Percentiles rank a stretch among this genome's conserved stretches.
These are phyloP conservation scores for Egretta garzetta DNA, from an alignment of 2,113 vertebrate species.

Conservation along the genomic window DNA sequence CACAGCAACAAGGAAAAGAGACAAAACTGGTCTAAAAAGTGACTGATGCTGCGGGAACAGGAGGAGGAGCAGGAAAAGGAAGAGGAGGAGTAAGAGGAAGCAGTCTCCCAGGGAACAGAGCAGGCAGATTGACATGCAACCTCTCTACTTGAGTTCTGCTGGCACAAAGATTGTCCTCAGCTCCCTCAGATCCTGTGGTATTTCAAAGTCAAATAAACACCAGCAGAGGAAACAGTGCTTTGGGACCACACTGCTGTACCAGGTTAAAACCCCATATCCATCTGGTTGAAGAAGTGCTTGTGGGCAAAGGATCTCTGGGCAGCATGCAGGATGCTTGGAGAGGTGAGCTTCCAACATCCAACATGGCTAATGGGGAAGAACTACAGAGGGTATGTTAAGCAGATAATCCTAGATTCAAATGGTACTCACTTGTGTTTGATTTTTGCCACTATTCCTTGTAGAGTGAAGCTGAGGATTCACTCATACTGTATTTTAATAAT, in stretches of 20 bases:
- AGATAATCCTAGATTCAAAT: background rate
- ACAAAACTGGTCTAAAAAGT: background rate
- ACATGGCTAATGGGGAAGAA: background rate
- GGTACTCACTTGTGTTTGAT: background rate
- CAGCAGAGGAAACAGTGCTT: background rate
- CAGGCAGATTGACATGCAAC: background rate
- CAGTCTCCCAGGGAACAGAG: background rate
- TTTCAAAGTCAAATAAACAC: background rate
- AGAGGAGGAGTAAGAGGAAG: background rate
- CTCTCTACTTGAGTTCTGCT: background rate
- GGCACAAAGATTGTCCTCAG: background rate
- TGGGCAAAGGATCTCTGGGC: background rate
- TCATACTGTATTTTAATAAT: background rate
- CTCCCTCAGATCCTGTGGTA: too few species aligned
- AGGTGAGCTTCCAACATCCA: background rate
- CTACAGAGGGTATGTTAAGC: background rate
- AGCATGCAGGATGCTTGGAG: background rate
- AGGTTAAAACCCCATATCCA: background rate
- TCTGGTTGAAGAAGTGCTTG: background rate
- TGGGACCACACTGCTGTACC: too few species aligned
- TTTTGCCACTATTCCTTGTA: background rate
- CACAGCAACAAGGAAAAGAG: background rate
- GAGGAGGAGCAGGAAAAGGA: background rate
- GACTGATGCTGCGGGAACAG: background rate
- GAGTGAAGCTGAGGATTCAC: background rate